Evolutionary conservation across 2,113 vertebrate species (phyloP).

Genomic region (Ramphastos sulfuratus): DNA sequence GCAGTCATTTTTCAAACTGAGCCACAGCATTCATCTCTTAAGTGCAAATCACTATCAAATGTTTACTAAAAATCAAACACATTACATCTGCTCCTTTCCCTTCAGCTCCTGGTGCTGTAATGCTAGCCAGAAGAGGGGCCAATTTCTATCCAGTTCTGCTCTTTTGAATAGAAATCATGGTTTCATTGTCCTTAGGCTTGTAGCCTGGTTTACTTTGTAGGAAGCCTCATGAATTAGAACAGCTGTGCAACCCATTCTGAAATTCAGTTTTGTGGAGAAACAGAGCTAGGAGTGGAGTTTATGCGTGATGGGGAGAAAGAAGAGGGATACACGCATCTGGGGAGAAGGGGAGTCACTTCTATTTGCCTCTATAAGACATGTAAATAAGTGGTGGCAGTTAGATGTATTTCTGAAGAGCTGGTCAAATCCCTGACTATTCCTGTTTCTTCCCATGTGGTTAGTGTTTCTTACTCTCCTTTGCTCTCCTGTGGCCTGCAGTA

Average conservation of each 20-base stretch:
- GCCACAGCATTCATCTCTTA: neutral
- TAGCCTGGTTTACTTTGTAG: constrained; percentile 45
- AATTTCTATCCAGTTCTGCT: constrained; percentile 39
- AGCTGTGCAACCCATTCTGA: neutral
- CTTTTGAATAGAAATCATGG: constrained; percentile 32
- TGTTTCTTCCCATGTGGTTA: neutral
- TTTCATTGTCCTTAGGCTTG: constrained; percentile 54
- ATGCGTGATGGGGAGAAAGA: neutral
- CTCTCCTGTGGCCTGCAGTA: neutral
- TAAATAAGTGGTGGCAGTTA: neutral
- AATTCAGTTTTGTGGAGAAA: neutral
- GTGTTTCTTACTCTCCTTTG: neutral
- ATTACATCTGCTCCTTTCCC: constrained; percentile 45
- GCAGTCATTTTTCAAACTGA: constrained; percentile 13
- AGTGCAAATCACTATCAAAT: constrained; percentile 56
- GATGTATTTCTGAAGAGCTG: neutral
- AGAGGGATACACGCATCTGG: too few relatives aligned
- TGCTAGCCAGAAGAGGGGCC: constrained; percentile 36
- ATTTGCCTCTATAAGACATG: neutral
- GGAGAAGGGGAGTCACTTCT: neutral
- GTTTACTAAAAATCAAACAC: constrained; percentile 53
- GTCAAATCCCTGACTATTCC: neutral
- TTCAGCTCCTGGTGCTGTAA: neutral
- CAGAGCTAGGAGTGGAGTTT: neutral
- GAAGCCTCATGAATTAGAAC: constrained; percentile 47